Evolutionary conservation across 1,140 invertebrate genomes (phyloP).

Genomic region (Vanessa atalanta): DNA sequence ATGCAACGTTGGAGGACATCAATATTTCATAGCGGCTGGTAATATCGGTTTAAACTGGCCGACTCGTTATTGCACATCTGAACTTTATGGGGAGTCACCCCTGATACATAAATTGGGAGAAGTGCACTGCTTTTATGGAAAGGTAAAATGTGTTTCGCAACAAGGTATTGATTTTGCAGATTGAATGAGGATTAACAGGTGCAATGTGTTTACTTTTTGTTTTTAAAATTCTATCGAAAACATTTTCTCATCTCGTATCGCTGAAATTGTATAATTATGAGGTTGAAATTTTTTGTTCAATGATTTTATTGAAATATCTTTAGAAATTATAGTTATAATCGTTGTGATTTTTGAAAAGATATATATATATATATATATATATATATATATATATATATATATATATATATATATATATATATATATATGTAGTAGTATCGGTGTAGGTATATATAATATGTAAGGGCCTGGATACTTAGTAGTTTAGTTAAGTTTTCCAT

Average conservation of each 20-base stretch:
- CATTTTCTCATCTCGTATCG: background rate
- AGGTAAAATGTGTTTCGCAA: slow-evolving; percentile 65
- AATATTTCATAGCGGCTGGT: slow-evolving; percentile 70
- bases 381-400: too few relatives aligned
- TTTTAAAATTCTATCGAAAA: background rate
- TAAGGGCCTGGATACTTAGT: too few relatives aligned
- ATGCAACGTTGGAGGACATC: slow-evolving; percentile 43
- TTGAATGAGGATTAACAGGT: slow-evolving; percentile 48
- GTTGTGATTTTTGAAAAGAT: too few relatives aligned
- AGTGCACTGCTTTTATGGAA: slow-evolving; percentile 74
- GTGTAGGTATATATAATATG: too few relatives aligned
- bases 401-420: too few relatives aligned
- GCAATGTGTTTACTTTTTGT: slow-evolving; percentile 18
- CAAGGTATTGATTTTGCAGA: slow-evolving; percentile 73
- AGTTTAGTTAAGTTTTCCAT: too few relatives aligned
- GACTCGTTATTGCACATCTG: slow-evolving; percentile 73
- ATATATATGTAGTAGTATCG: too few relatives aligned
- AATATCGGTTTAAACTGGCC: slow-evolving; percentile 76
- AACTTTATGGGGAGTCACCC: slow-evolving; percentile 75
- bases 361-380: too few relatives aligned
- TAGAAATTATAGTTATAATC: too few relatives aligned
- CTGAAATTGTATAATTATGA: background rate
- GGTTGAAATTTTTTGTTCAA: too few relatives aligned
- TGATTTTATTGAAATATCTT: too few relatives aligned
- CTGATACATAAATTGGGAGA: slow-evolving; percentile 74